A percentile compares a stretch with the other conserved stretches of the same genome.
phyloP scores from a whole-genome alignment of 1,140 invertebrate species.

The Hestina assimilis region DNA sequence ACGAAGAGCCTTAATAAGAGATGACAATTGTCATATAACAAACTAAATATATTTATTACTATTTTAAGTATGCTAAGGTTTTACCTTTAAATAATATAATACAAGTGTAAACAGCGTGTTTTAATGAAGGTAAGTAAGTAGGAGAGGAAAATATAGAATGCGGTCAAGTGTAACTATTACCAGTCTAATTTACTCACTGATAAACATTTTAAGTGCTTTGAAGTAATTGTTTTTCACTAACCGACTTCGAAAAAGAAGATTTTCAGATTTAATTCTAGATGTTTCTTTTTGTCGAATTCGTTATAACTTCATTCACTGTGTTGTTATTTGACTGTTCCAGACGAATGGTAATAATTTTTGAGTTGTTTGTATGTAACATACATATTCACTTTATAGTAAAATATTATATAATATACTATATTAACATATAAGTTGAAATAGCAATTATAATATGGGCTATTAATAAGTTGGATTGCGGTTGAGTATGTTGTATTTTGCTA shows the following conservation, averaged over 20 bases:
- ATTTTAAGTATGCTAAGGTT: constrained; percentile 5
- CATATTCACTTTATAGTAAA: no score
- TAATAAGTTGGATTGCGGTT: no score
- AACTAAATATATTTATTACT: neutral
- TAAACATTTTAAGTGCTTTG: constrained; percentile 8
- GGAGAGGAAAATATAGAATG: constrained; percentile 22
- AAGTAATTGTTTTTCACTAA: constrained; percentile 11
- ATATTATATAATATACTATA: no score
- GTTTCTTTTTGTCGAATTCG: neutral
- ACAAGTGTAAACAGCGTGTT: constrained; percentile 11
- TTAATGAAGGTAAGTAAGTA: constrained; percentile 7
- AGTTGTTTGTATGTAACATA: no score
- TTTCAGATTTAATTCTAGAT: neutral
- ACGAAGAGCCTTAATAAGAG: no score
- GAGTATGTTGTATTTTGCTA: no score
- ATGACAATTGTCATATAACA: neutral
- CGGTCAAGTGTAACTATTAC: constrained; percentile 27
- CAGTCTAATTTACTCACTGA: constrained; percentile 1
- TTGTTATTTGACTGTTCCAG: no score
- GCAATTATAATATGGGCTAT: no score
- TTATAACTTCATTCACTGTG: no score
- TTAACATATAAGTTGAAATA: no score
- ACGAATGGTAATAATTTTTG: no score
- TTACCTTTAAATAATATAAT: neutral
- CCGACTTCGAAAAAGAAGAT: neutral